phyloP scores from a whole-genome alignment of 2,113 vertebrate species.

The mouse (Mus musculus) region DNA sequence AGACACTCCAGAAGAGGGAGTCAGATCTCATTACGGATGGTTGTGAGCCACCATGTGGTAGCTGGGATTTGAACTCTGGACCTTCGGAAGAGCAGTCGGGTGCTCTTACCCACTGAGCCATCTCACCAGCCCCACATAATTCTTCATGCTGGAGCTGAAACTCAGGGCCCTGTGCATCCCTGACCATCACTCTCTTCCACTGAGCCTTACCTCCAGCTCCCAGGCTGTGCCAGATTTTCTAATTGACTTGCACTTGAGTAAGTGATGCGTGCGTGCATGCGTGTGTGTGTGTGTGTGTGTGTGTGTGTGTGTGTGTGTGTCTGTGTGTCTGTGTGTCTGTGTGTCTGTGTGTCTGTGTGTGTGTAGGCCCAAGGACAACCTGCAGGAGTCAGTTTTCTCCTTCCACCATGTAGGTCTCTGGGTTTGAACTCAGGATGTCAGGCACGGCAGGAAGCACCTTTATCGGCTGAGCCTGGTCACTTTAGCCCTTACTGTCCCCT shows the following conservation, averaged over 20 bases:
- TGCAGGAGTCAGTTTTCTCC: not conserved
- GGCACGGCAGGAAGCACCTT: not conserved
- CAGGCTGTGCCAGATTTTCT: not conserved
- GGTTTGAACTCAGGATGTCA: not conserved
- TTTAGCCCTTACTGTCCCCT: not conserved
- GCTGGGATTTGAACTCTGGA: too few species aligned
- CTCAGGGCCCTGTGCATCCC: too few species aligned
- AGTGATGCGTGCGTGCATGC: too few species aligned
- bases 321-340: not conserved
- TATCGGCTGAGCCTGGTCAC: not conserved
- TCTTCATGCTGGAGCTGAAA: not conserved
- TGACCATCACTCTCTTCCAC: not conserved
- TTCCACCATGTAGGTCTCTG: not conserved
- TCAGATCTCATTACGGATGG: too few species aligned
- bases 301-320: not conserved
- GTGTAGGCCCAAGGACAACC: not conserved
- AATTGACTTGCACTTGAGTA: not conserved
- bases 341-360: not conserved
- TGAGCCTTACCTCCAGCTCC: not conserved
- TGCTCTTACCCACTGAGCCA: too few species aligned
- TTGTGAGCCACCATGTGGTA: too few species aligned
- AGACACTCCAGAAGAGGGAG: too few species aligned
- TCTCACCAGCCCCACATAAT: too few species aligned
- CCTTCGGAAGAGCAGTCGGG: too few species aligned
- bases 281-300: not conserved